Evolutionary conservation across 2,113 vertebrate species (phyloP), one percentile per base, ranked within the genome.

Genomic region (Gavia stellata): DNA sequence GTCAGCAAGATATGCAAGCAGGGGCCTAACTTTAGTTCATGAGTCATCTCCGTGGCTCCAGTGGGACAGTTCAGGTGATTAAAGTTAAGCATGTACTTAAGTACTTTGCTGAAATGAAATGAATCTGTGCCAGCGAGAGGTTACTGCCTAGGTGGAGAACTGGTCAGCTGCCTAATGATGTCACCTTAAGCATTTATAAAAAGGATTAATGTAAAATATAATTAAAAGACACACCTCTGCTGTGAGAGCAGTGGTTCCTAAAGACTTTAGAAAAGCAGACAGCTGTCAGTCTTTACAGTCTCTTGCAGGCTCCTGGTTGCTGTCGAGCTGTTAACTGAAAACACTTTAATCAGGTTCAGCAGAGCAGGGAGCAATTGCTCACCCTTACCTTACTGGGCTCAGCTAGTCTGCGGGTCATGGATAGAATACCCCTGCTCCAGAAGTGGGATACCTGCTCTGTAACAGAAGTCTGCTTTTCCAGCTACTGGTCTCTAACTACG

Each of bases 11-110:
- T 85, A 79, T 0, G 5, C 70, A 87, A 94, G 94, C 83, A 49
- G 73, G 65, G 45, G 26, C 49, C 95, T 96, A 96, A 96, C 88
- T 97, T 97, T 95, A 95, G 94, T 93, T 80, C 87, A 77, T 96
- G 96, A 96, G 49, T 97, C 96, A 95, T 88, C 82, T 36, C 70
- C 0, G 33, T 68, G 92, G 84, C 94, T 96, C 86, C 94, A 94
- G 81, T 33, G 92, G 95, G 95, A 94, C 91, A 93, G 92, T 67
- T 96, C 96, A 94, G 92, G 96, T 96, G 94, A 95, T 95, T 94
- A 82, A 91, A 92, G 83, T 94, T 91, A 95, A 94, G 90, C 77
- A 50, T 56, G 56, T 49, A 66, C 77, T 96, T 91, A 91, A 95
- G 83, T 14, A 44, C 70, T 84, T 70, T 61, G 52, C 91, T 85